Percentiles rank a stretch among this genome's conserved stretches.
Evolutionary conservation across 2,888 invertebrate species (phyloP).

Genomic region (Yponomeuta sedellus): DNA sequence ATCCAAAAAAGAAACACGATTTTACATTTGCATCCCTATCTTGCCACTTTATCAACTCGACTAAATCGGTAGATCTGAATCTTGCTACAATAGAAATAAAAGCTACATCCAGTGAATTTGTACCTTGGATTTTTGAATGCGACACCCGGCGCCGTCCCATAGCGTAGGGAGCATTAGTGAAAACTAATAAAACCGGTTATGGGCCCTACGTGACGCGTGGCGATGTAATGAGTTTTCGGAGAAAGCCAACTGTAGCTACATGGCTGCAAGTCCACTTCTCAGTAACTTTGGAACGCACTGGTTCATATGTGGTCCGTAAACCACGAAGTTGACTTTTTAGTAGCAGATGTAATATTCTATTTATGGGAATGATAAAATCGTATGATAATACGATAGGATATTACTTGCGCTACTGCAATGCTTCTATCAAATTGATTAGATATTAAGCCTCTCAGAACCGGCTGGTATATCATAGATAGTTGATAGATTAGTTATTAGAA

Average conservation of each 20-base stretch:
- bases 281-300: constrained; percentile 23
- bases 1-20: constrained; percentile 9
- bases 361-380: neutral
- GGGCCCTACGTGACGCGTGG: constrained; percentile 69
- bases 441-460: neutral
- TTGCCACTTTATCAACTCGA: neutral
- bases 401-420: neutral
- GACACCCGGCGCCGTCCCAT: constrained; percentile 30
- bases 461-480: too few relatives aligned
- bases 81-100: neutral
- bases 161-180: constrained; percentile 51
- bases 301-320: neutral
- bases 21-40: constrained; percentile 16
- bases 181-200: constrained; percentile 73
- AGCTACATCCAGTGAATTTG: neutral
- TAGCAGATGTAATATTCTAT: neutral
- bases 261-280: constrained; percentile 39
- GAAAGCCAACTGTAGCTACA: constrained; percentile 41
- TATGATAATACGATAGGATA: neutral
- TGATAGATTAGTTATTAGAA: neutral
- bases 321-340: neutral
- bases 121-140: constrained; percentile 26
- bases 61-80: neutral
- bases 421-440: neutral
- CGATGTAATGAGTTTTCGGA: constrained; percentile 69